Conservation (phyloP, 2,797 vertebrate species). For the Picus viridis region DNA sequence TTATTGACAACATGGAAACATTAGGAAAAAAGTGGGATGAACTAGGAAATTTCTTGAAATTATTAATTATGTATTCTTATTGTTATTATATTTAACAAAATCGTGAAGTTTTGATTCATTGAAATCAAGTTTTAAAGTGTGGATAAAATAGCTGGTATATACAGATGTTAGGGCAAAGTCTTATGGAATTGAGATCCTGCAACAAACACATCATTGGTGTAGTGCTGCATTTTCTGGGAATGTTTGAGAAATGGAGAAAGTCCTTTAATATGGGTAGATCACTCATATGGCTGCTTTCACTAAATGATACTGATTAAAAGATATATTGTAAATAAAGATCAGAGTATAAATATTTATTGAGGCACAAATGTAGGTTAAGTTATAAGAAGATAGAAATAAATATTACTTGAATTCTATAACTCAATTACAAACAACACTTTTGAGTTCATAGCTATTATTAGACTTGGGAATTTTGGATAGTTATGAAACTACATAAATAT, state of each 20-base stretch:
- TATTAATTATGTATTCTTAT: background rate
- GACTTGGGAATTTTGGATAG: background rate
- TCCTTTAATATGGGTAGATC: accelerated
- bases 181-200: background rate
- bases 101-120: accelerated
- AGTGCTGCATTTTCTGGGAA: background rate
- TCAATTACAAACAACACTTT: background rate
- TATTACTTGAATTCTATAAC: background rate
- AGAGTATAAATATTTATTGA: background rate
- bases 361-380: background rate
- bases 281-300: background rate
- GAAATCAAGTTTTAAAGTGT: background rate
- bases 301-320: background rate
- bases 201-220: background rate
- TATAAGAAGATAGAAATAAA: background rate
- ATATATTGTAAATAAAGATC: background rate
- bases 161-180: background rate
- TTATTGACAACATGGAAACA: background rate
- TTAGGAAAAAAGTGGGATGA: background rate
- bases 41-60: background rate
- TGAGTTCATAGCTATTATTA: background rate
- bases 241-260: background rate
- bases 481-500: background rate
- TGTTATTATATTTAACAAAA: background rate
- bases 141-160: background rate